Conservation (phyloP, 1,140 invertebrate species). For the Fopius arisanus region DNA sequence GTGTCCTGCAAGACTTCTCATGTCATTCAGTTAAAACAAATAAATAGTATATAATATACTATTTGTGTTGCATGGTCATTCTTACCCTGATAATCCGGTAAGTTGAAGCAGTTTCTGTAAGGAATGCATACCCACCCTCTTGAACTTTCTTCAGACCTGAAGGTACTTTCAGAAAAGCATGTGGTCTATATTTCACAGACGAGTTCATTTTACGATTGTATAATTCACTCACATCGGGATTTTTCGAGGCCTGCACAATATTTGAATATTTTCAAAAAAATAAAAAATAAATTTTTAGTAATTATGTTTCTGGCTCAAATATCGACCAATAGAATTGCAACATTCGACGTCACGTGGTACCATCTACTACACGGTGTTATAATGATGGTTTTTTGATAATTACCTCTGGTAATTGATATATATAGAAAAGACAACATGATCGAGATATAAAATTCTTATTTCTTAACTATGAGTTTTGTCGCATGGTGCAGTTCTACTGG, state of each 20-base stretch:
- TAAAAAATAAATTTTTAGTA: too few relatives aligned
- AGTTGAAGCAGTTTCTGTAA: constrained; percentile 67
- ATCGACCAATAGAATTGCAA: too few relatives aligned
- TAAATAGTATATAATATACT: not conserved
- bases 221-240: constrained; percentile 51
- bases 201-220: constrained; percentile 61
- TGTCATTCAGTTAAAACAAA: not conserved
- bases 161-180: constrained; percentile 40
- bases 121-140: constrained; percentile 66
- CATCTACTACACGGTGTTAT: too few relatives aligned
- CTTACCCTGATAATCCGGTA: constrained; percentile 66
- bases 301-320: too few relatives aligned
- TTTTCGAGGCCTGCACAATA: not conserved
- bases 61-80: too few relatives aligned
- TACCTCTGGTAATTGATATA: too few relatives aligned
- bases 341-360: too few relatives aligned
- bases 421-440: too few relatives aligned
- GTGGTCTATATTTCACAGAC: constrained; percentile 10
- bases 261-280: not conserved
- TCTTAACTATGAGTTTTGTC: too few relatives aligned
- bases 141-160: constrained; percentile 57
- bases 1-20: constrained; percentile 3
- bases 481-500: too few relatives aligned
- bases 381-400: too few relatives aligned
- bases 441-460: too few relatives aligned